Base-by-base conservation (phyloP, 2,888 invertebrate species). In the Cerceris ruficornis region DNA sequence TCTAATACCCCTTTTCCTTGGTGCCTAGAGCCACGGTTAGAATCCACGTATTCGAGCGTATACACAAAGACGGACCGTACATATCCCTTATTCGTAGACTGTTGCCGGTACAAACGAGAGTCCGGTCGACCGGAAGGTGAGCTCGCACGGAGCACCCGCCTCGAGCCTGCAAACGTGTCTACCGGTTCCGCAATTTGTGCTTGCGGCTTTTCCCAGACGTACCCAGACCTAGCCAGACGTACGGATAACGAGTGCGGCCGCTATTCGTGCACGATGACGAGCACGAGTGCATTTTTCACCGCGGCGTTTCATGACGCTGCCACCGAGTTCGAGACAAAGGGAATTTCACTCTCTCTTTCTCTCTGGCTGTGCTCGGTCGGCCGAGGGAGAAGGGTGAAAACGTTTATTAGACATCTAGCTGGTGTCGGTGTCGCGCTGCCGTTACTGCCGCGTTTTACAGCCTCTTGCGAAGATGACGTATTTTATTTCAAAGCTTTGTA, bases 101-200 rank as follows among this genome's bases (percentile, higher is more conserved):
- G 66, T 67, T 70, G 60, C 65, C 41, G 66, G 41, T 61, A 75
- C 75, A 85, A 85, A 84, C 78, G 78, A 83, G 80, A 80, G 75
- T 80, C 75, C 75, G 72, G 80, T 77, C 73, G 58, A 72, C 82
- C 75, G 77, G 71, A 80, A 84, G 75, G 67, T 52, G 70, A 67
- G 75, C 71, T 80, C 72, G 76, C 81, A 77, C 50, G 62, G 49
- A 68, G 54, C 68, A 74, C 75, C 78, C 78, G 82, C 64, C 58
- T 76, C 46, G 72, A 84, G 75, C 69, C 72, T 72, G 82, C 80
- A 75, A 80, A 80, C 78, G 72, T 76, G 75, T 68, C 78, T 77
- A 57, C 70, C 72, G 76, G 15, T 84, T 80, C 71, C 80, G 72
- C 76, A 84, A 84, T 82, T 84, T 71, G 70, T 73, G 82, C 80